Evolutionary conservation across 2,888 invertebrate species (phyloP).

Genomic region (Drosophila colorata): DNA sequence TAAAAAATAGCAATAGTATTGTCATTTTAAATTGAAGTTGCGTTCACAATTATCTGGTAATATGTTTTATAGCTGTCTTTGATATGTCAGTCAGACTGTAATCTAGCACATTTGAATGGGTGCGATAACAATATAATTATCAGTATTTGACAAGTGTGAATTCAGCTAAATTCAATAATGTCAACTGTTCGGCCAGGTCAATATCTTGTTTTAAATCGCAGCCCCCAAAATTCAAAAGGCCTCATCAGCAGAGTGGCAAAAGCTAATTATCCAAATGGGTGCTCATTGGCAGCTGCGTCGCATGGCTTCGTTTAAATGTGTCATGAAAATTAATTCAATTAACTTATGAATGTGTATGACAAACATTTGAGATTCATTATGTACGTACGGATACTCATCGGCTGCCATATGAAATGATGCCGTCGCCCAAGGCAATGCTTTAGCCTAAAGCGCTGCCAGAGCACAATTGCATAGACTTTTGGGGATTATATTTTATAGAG

Average conservation of each 20-base stretch:
- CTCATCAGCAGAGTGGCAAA: constrained; percentile 43
- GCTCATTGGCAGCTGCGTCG: constrained; percentile 9
- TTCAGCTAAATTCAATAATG: neutral
- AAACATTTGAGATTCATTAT: constrained; percentile 15
- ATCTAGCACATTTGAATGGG: neutral
- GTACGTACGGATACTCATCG: neutral
- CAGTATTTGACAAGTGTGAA: neutral
- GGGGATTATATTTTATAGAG: constrained; percentile 13
- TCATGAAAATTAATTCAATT: constrained; percentile 62
- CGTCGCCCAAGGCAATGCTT: neutral
- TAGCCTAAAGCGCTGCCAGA: neutral
- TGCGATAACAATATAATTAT: neutral
- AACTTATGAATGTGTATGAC: constrained; percentile 45
- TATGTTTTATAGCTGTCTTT: no score
- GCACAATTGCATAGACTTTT: constrained; percentile 9
- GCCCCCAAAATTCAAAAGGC: constrained; percentile 6
- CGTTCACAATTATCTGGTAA: no score
- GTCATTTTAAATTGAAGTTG: no score
- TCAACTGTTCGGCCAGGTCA: neutral
- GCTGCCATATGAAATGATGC: neutral
- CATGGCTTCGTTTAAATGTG: constrained; percentile 16
- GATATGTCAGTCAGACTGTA: neutral
- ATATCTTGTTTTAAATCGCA: neutral
- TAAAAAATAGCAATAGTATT: no score
- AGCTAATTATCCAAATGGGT: constrained; percentile 64